Conservation (phyloP, 2,113 vertebrate species). For the Dermatemys mawii region DNA sequence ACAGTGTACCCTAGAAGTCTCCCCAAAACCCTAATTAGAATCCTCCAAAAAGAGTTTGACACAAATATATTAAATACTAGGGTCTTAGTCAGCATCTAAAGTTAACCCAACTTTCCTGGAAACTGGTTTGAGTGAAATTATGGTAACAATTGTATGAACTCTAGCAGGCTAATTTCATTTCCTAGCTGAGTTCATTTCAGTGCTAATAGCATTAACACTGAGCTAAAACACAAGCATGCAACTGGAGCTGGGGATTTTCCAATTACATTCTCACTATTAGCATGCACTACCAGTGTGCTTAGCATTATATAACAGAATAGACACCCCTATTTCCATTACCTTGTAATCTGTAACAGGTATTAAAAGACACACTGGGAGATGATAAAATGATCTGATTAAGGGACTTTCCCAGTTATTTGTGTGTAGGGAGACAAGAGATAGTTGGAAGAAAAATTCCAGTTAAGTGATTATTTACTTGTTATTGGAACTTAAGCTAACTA, state of each 20-base stretch:
- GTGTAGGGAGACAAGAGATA: neutral
- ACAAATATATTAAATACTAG: neutral
- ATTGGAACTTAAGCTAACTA: neutral
- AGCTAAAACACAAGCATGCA: neutral
- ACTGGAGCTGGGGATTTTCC: neutral
- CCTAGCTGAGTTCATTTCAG: neutral
- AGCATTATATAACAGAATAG: neutral
- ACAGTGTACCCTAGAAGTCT: neutral
- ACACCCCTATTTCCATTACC: neutral
- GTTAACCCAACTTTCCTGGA: neutral
- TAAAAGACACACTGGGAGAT: fast-evolving
- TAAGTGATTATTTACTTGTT: neutral
- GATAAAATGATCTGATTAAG: neutral
- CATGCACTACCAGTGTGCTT: neutral
- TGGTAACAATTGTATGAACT: neutral
- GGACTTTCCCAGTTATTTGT: fast-evolving
- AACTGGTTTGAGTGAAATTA: neutral
- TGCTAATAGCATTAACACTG: neutral
- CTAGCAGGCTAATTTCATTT: neutral
- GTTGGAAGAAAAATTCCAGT: neutral
- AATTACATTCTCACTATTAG: neutral
- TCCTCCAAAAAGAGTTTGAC: neutral
- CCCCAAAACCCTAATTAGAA: neutral
- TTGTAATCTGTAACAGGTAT: neutral
- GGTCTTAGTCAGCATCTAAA: neutral